These are phyloP conservation scores for Caenorhabditis becei DNA, from an alignment of 2,888 invertebrate genomes.

Conservation along the genomic window DNA sequence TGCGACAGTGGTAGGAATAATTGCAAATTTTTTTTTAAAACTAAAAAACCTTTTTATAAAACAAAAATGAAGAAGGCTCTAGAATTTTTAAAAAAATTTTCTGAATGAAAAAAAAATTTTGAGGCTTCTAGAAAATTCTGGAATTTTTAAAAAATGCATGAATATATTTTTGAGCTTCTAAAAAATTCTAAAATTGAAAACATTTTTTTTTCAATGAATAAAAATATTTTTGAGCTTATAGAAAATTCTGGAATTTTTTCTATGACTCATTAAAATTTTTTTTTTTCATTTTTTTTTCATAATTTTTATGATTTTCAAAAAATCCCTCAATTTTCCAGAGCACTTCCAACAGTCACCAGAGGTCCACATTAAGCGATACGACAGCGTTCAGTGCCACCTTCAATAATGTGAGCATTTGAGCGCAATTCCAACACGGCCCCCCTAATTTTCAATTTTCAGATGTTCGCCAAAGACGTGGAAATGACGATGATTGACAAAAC, in stretches of 20 bases:
- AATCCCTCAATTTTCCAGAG: slow-evolving; percentile 24
- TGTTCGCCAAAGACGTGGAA: slow-evolving; percentile 32
- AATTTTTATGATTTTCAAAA: neutral
- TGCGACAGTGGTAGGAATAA: slow-evolving; percentile 20
- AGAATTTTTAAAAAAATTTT: neutral
- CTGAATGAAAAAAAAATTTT: neutral
- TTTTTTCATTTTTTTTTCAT: neutral
- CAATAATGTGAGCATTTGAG: slow-evolving; percentile 39
- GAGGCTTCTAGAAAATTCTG: neutral
- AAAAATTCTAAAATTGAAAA: neutral
- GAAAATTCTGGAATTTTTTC: too few relatives aligned
- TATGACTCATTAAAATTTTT: neutral
- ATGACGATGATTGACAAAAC: slow-evolving; percentile 32
- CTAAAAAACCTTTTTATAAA: neutral
- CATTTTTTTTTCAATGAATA: neutral
- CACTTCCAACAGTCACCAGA: slow-evolving; percentile 5
- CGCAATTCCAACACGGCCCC: neutral
- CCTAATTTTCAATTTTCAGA: slow-evolving; percentile 30
- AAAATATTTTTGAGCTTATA: too few relatives aligned
- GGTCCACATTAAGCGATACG: slow-evolving; percentile 13
- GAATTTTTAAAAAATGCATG: neutral
- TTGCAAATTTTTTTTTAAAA: neutral
- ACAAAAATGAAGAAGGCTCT: too few relatives aligned
- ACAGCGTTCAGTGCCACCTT: slow-evolving; percentile 49
- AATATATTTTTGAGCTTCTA: too few relatives aligned